A percentile compares a stretch with the other conserved stretches of the same genome.
phyloP scores from a whole-genome alignment of 2,888 invertebrate species.

The Temnothorax rugatulus region DNA sequence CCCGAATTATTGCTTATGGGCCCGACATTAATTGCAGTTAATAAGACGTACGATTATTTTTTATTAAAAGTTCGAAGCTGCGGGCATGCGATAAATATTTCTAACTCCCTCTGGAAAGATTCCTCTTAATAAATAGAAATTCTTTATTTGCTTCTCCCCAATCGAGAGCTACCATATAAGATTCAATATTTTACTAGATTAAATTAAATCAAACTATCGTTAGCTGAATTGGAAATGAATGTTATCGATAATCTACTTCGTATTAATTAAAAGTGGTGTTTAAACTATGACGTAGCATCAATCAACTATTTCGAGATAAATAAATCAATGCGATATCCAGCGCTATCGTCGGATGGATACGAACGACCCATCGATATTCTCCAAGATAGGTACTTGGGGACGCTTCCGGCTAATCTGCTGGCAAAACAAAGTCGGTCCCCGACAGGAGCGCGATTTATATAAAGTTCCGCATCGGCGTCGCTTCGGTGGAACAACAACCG shows the following conservation, averaged over 20 bases:
- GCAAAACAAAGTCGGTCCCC: constrained; percentile 70
- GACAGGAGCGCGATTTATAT: constrained; percentile 75
- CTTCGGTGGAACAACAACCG: constrained; percentile 44
- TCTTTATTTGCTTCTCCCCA: not conserved
- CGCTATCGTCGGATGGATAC: constrained; percentile 51
- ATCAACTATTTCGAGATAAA: constrained; percentile 10
- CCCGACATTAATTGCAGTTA: constrained; percentile 23
- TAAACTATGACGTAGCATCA: not conserved
- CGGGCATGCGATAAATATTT: not conserved
- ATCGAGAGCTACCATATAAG: not conserved
- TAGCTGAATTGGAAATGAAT: not conserved
- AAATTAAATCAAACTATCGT: not conserved
- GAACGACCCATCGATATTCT: constrained; percentile 41
- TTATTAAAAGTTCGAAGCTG: not conserved
- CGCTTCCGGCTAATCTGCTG: constrained; percentile 72
- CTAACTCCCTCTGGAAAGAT: not conserved
- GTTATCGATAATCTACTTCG: not conserved
- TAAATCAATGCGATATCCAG: constrained; percentile 62
- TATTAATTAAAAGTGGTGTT: not conserved
- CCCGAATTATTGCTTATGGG: constrained; percentile 24
- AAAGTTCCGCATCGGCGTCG: constrained; percentile 67
- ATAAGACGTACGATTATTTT: not conserved
- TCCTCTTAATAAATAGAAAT: not conserved
- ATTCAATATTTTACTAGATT: not conserved
- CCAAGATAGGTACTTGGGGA: constrained; percentile 34